These are phyloP conservation scores for Jaculus jaculus DNA, from an alignment of 2,113 vertebrate species.

Conservation along the genomic window DNA sequence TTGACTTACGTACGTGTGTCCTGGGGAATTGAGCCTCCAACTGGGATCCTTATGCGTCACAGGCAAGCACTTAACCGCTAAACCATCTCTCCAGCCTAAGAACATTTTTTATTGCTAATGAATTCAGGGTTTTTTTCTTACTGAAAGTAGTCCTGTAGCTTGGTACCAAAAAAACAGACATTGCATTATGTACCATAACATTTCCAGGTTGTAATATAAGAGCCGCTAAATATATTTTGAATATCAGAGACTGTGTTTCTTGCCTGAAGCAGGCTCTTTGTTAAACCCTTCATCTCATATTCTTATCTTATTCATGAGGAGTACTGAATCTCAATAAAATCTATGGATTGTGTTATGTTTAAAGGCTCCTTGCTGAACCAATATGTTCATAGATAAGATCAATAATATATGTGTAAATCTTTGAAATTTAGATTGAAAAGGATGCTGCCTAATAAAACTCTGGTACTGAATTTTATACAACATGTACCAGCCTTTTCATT, in stretches of 20 bases:
- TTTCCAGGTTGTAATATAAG: slow-evolving; percentile 53
- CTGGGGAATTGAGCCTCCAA: too few species aligned
- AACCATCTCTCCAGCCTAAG: too few species aligned
- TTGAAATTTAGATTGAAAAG: slow-evolving; percentile 75
- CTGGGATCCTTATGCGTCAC: too few species aligned
- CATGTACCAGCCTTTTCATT: slow-evolving; percentile 66
- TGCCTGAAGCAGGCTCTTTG: slow-evolving; percentile 75
- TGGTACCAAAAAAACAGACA: slow-evolving; percentile 63
- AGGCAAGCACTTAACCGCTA: too few species aligned
- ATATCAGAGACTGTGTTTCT: slow-evolving; percentile 68
- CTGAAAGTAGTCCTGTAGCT: slow-evolving; percentile 47
- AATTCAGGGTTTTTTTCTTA: slow-evolving; percentile 78
- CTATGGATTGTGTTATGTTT: slow-evolving; percentile 69
- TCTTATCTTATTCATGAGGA: slow-evolving; percentile 72
- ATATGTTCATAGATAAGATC: slow-evolving; percentile 73
- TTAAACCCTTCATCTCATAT: slow-evolving; percentile 68
- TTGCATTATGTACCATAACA: slow-evolving; percentile 63
- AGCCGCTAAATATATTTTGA: slow-evolving; percentile 70
- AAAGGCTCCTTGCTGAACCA: slow-evolving; percentile 65
- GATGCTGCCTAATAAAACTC: slow-evolving; percentile 66
- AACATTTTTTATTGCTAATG: slow-evolving; percentile 65
- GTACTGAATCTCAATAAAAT: slow-evolving; percentile 75
- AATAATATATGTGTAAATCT: slow-evolving; percentile 70
- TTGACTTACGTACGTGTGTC: too few species aligned
- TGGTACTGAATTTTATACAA: slow-evolving; percentile 67